Evolutionary conservation across 2,797 vertebrate genomes (phyloP).

Genomic region (Liparis tanakae): DNA sequence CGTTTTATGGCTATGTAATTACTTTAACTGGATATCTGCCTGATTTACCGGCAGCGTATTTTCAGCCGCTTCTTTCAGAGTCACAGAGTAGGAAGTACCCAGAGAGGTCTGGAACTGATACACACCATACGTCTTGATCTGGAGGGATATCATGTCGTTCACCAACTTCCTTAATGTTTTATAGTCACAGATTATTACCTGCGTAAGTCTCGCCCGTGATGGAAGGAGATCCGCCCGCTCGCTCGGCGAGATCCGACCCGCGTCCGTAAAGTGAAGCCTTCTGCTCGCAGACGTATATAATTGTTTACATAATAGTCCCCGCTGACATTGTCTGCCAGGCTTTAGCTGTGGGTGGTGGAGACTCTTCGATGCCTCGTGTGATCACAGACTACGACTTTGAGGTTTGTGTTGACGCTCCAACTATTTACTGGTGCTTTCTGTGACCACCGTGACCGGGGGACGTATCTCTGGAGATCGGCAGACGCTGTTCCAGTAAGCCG

Average conservation of each 20-base stretch:
- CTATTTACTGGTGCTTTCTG: slow-evolving; percentile 51
- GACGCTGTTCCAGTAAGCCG: slow-evolving; percentile 14
- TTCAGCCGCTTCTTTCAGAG: background rate
- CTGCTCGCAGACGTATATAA: slow-evolving; percentile 57
- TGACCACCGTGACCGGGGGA: slow-evolving; percentile 53
- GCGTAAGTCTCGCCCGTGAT: background rate
- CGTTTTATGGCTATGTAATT: background rate
- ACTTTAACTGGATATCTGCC: background rate
- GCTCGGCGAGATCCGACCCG: slow-evolving; percentile 21
- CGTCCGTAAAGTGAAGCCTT: slow-evolving; percentile 48
- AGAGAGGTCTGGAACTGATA: slow-evolving; percentile 7
- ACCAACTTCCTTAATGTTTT: slow-evolving; percentile 3
- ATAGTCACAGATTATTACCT: slow-evolving; percentile 8
- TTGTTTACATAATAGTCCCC: slow-evolving; percentile 75
- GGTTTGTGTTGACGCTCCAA: slow-evolving; percentile 59
- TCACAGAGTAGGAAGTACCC: slow-evolving; percentile 13
- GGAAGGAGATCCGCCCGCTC: background rate
- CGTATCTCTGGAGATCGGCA: slow-evolving; percentile 44
- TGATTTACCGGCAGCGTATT: slow-evolving; percentile 1
- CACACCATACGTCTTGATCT: background rate
- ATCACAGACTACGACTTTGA: slow-evolving; percentile 52
- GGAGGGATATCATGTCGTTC: slow-evolving; percentile 16
- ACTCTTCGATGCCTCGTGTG: slow-evolving; percentile 44
- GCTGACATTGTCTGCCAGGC: slow-evolving; percentile 49
- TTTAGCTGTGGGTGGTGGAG: slow-evolving; percentile 58